phyloP scores from a whole-genome alignment of 2,888 invertebrate genomes.

The Melitaea athalia region DNA sequence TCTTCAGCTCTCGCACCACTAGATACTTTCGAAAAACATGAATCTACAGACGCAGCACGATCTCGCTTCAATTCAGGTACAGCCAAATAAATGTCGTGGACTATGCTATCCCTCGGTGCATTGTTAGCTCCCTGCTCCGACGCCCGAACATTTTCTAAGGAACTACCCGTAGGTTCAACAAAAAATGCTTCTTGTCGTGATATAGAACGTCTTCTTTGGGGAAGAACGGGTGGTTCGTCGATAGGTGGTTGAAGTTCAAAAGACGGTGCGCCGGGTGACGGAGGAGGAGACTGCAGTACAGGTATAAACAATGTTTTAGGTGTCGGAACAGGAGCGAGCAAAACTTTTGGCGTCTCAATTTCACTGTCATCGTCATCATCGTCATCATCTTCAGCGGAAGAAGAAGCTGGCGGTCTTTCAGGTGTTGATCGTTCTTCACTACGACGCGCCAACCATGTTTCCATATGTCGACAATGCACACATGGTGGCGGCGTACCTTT shows the following conservation, averaged over 20 bases:
- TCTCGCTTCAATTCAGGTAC: constrained; percentile 93
- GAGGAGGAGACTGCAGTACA: constrained; percentile 74
- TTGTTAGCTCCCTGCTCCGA: constrained; percentile 68
- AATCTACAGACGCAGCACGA: constrained; percentile 93
- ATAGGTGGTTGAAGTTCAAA: constrained; percentile 82
- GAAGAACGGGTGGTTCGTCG: constrained; percentile 69
- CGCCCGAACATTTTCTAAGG: constrained; percentile 86
- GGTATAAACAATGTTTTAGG: constrained; percentile 60
- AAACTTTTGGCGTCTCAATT: constrained; percentile 80
- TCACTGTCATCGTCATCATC: constrained; percentile 79
- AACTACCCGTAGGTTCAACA: constrained; percentile 87
- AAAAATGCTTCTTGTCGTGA: constrained; percentile 92
- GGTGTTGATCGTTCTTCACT: constrained; percentile 71
- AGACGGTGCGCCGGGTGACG: constrained; percentile 80
- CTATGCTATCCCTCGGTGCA: constrained; percentile 70
- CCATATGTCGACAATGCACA: constrained; percentile 89
- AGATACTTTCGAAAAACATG: constrained; percentile 90
- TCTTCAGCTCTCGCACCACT: constrained; percentile 88
- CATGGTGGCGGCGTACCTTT: constrained; percentile 87
- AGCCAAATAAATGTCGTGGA: constrained; percentile 88
- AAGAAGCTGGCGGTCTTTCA: constrained; percentile 63
- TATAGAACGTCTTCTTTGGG: constrained; percentile 86
- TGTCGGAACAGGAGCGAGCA: constrained; percentile 83
- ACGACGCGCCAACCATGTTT: constrained; percentile 85
- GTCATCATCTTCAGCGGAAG: constrained; percentile 74